A percentile compares a stretch with the other conserved stretches of the same genome.
phyloP scores from a whole-genome alignment of 2,113 vertebrate genomes.

The Cichladusa arquata region DNA sequence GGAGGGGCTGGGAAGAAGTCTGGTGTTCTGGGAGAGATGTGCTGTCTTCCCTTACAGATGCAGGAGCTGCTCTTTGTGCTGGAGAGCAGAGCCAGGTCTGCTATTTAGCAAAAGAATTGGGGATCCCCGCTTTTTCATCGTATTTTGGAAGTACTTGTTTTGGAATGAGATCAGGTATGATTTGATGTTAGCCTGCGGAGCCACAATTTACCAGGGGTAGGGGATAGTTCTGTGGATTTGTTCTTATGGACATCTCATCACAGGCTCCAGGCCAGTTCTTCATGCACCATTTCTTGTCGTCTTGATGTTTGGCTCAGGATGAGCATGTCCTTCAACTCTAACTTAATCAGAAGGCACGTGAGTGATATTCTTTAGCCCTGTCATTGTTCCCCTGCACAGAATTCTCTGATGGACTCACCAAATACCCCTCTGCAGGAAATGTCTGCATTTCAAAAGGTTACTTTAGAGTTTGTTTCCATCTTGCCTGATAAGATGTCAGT shows the following conservation, averaged over 20 bases:
- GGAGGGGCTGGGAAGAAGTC: not conserved
- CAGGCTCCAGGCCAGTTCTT: not conserved
- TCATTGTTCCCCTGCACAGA: not conserved
- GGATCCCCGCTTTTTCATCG: rapidly evolving
- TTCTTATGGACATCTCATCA: not conserved
- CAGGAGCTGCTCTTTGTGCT: not conserved
- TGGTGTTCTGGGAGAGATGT: rapidly evolving
- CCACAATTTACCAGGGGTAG: not conserved
- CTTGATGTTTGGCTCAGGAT: not conserved
- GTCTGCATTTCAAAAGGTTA: not conserved
- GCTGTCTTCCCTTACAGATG: not conserved
- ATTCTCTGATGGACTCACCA: not conserved
- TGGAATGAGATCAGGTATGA: not conserved
- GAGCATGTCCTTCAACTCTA: not conserved
- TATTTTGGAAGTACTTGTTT: not conserved
- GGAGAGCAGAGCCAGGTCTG: not conserved
- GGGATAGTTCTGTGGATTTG: not conserved
- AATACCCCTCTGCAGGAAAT: not conserved
- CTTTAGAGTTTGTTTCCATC: not conserved
- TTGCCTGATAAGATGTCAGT: not conserved
- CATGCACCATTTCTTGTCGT: not conserved
- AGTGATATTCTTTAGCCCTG: not conserved
- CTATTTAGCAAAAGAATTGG: rapidly evolving
- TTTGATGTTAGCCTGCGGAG: not conserved
- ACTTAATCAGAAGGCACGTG: not conserved